Base-by-base conservation (phyloP, 2,797 vertebrate species). In the Rhinatrema bivittatum region DNA sequence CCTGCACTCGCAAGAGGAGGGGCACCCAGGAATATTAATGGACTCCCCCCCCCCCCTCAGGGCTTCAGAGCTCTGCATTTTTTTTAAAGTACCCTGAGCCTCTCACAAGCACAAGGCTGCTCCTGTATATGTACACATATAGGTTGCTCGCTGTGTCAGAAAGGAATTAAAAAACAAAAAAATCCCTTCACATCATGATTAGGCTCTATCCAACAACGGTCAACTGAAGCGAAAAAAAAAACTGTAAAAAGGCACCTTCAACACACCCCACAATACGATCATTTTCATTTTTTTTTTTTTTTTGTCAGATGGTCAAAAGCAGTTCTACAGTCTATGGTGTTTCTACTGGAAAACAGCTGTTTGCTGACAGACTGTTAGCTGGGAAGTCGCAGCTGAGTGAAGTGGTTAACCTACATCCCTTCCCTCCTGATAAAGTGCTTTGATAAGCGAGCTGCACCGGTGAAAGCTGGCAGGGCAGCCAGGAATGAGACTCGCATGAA, bases 361-460 rank as follows among this genome's bases (percentile, higher is more conserved):
- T 86, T 85, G 87, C 85, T 89, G 89, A 91, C 87, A 90, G 85
- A 78, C 77, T 74, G 82, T 71, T 84, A 86, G 74, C 78, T 74
- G 70, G 79, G 77, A 81, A 72, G 73, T 54, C 63, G 0, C 38
- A 71, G 69, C 37, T 74, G 76, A 89, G 81, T 78, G 81, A 79
- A 77, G 82, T 79, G 85, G 79, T 85, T 74, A 87, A 75, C 90
- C 90, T 87, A 87, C 89, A 92, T 94, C 86, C 85, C 81, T 81
- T 84, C 72, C 76, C 76, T 79, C 82, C 87, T 81, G 93, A 97
- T 94, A 95, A 91, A 96, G 95, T 94, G 91, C 91, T 90, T 77
- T 78, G 93, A 97, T 95, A 97, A 95, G 91, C 79, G 56, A 44
- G 48, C 68, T 33, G 51, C 72, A 66, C 70, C 81, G 86, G 81